phyloP scores from a whole-genome alignment of 2,888 invertebrate genomes.

The Mesoligia furuncula region DNA sequence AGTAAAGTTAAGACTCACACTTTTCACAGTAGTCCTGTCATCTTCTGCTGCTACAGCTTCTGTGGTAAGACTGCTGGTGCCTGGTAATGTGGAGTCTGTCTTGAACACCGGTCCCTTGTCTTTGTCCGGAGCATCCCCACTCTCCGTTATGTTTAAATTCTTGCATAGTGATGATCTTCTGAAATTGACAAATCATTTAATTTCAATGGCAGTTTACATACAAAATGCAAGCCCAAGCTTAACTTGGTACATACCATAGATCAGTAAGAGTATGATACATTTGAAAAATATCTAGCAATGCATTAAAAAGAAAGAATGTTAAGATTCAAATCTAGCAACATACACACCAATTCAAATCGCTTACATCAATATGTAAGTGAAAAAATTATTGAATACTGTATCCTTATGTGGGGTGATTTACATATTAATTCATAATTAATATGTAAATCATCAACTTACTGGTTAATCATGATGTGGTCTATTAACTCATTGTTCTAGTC shows the following conservation, averaged over 20 bases:
- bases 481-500: slow-evolving; percentile 71
- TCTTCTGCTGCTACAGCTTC: slow-evolving; percentile 73
- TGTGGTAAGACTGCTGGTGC: slow-evolving; percentile 51
- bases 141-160: slow-evolving; percentile 77
- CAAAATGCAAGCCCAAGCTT: background rate
- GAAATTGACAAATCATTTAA: slow-evolving; percentile 46
- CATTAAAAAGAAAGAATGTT: slow-evolving; percentile 21
- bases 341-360: slow-evolving; percentile 10
- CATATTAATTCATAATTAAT: slow-evolving; percentile 56
- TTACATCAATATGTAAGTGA: slow-evolving; percentile 32
- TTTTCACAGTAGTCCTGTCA: slow-evolving; percentile 83
- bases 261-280: background rate
- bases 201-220: background rate
- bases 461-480: slow-evolving; percentile 64
- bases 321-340: slow-evolving; percentile 33
- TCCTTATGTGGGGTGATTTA: slow-evolving; percentile 30
- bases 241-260: background rate
- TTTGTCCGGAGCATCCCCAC: slow-evolving; percentile 72
- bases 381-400: slow-evolving; percentile 36
- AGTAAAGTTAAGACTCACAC: slow-evolving; percentile 73
- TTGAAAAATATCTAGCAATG: slow-evolving; percentile 7
- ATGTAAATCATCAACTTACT: slow-evolving; percentile 55
- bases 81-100: slow-evolving; percentile 62
- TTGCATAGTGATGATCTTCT: slow-evolving; percentile 85
- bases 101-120: slow-evolving; percentile 70